phyloP scores from a whole-genome alignment of 2,888 invertebrate genomes.

The Protonemura montana region DNA sequence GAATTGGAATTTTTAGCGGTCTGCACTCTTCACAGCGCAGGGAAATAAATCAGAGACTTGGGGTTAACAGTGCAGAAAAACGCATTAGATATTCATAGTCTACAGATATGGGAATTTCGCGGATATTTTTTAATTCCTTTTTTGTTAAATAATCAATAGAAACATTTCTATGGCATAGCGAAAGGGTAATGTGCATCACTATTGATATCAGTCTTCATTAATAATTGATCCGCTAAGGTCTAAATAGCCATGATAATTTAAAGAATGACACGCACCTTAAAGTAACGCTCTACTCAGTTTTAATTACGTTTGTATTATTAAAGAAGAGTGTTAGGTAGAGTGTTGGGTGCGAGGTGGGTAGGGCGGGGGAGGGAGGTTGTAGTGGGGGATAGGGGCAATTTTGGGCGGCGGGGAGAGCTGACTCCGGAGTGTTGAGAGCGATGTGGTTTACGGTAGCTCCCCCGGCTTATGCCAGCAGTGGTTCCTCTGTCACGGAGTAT shows the following conservation, averaged over 20 bases:
- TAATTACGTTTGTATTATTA: conserved; percentile 40
- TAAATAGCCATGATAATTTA: conserved; percentile 18
- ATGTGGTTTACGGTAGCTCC: conserved; percentile 40
- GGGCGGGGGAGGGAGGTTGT: background rate
- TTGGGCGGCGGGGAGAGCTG: conserved; percentile 22
- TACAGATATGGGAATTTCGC: background rate
- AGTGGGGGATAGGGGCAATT: conserved; percentile 19
- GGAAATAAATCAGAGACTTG: background rate
- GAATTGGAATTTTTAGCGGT: background rate
- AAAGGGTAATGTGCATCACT: background rate
- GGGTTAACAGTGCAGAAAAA: background rate
- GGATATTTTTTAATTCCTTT: background rate
- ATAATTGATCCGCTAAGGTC: background rate
- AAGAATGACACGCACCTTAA: conserved; percentile 27
- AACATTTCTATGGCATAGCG: background rate
- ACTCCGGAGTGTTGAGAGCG: conserved; percentile 36
- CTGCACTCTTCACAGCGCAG: background rate
- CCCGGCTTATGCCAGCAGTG: conserved; percentile 31
- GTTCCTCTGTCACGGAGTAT: conserved; percentile 36
- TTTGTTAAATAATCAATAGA: background rate
- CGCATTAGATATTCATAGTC: background rate
- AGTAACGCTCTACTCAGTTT: conserved; percentile 31
- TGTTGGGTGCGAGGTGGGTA: background rate
- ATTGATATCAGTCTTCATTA: background rate
- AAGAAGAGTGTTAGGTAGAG: conserved; percentile 35